These are phyloP conservation scores for Columba guinea DNA, from an alignment of 2,797 vertebrate species.

Conservation along the genomic window DNA sequence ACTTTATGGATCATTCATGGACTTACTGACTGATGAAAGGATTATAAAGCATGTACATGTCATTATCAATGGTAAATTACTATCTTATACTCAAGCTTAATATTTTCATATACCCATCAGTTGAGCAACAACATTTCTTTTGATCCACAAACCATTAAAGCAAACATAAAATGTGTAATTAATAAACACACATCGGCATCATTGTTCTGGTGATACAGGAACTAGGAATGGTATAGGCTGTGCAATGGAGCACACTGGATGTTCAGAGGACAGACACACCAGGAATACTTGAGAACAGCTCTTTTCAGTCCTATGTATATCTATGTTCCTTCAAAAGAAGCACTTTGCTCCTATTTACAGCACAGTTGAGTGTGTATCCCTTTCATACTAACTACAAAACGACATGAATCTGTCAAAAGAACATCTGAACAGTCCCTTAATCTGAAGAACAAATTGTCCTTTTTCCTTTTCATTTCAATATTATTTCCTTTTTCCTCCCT, in stretches of 20 bases:
- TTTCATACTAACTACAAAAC: background rate
- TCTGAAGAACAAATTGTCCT: background rate
- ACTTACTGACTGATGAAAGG: background rate
- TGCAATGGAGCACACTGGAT: background rate
- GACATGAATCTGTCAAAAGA: background rate
- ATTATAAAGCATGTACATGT: slow-evolving; percentile 17
- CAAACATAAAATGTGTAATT: background rate
- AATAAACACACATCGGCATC: background rate
- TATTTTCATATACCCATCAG: background rate
- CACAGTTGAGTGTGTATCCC: background rate
- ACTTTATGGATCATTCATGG: slow-evolving; percentile 26
- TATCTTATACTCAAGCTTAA: slow-evolving; percentile 46
- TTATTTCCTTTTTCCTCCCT: background rate
- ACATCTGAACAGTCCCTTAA: background rate
- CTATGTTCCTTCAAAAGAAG: background rate
- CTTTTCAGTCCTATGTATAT: background rate
- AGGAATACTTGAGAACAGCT: background rate
- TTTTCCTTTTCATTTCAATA: background rate
- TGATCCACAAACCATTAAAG: background rate
- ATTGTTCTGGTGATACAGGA: background rate
- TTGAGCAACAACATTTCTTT: background rate
- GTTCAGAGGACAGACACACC: background rate
- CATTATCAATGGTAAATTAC: slow-evolving; percentile 34
- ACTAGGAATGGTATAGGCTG: background rate
- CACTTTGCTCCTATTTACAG: background rate